Percentiles rank a stretch among this genome's conserved stretches.
These are phyloP conservation scores for Caranx ignobilis DNA, from an alignment of 2,113 vertebrate genomes.

Conservation along the genomic window DNA sequence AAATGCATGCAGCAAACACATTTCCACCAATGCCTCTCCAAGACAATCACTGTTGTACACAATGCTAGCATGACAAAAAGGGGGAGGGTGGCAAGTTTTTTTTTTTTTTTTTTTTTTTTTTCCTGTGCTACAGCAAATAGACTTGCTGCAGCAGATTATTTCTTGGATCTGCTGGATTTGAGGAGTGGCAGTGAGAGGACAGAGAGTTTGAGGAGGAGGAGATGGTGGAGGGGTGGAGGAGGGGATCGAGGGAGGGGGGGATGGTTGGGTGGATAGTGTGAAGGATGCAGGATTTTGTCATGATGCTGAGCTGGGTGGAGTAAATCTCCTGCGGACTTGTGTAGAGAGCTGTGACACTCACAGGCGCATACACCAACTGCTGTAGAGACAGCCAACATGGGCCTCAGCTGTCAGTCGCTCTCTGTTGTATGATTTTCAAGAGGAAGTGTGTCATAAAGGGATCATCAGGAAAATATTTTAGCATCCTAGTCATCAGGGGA, in stretches of 20 bases:
- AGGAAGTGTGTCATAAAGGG: slow-evolving; percentile 20
- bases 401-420: slow-evolving; percentile 4
- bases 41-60: slow-evolving; percentile 73
- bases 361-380: slow-evolving; percentile 36
- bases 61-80: slow-evolving; percentile 61
- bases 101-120: too few species aligned
- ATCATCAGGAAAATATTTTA: slow-evolving; percentile 28
- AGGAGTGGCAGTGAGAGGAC: slow-evolving; percentile 61
- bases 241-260: slow-evolving; percentile 13
- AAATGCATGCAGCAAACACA: slow-evolving; percentile 73
- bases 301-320: slow-evolving; percentile 73
- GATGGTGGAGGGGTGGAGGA: not conserved
- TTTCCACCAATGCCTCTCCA: slow-evolving; percentile 63
- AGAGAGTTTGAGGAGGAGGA: slow-evolving; percentile 43
- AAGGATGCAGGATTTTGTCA: slow-evolving; percentile 75
- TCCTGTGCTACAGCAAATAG: slow-evolving; percentile 51
- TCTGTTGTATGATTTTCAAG: not conserved
- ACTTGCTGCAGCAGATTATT: slow-evolving; percentile 70
- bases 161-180: slow-evolving; percentile 73
- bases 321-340: slow-evolving; percentile 69
- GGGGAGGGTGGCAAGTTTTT: slow-evolving; percentile 43
- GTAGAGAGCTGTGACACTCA: slow-evolving; percentile 57
- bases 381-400: slow-evolving; percentile 19
- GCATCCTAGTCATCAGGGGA: not conserved
- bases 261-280: slow-evolving; percentile 50